Conservation (phyloP, 2,113 vertebrate species). For the Zosterops hypoxanthus region DNA sequence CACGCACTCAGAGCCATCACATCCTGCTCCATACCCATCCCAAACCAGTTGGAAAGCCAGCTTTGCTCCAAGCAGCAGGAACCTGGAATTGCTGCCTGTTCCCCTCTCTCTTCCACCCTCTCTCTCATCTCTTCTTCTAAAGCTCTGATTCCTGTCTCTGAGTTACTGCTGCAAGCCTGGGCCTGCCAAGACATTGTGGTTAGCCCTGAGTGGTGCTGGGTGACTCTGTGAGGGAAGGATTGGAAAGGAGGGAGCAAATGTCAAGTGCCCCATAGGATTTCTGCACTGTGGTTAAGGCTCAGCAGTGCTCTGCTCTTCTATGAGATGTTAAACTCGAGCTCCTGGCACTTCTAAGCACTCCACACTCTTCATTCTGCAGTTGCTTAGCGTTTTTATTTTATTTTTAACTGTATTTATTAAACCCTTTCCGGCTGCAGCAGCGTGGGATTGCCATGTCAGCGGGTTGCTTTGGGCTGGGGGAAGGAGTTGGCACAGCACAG, state of each 20-base stretch:
- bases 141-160: background rate
- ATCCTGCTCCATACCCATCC: background rate
- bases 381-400: background rate
- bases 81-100: accelerated
- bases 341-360: background rate
- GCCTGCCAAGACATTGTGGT: background rate
- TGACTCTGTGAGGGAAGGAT: background rate
- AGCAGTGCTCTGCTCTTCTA: background rate
- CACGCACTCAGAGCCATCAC: accelerated
- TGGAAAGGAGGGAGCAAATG: background rate
- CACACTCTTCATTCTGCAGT: background rate
- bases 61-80: background rate
- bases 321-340: background rate
- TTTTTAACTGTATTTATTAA: background rate
- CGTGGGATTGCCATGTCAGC: background rate
- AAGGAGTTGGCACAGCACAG: background rate
- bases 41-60: background rate
- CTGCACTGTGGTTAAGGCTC: background rate
- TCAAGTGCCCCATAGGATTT: background rate
- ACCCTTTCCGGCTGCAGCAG: background rate
- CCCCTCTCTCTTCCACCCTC: background rate
- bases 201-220: background rate
- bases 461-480: background rate
- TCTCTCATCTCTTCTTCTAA: background rate
- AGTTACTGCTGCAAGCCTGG: background rate